Evolutionary conservation across 2,797 vertebrate genomes (phyloP), one percentile per base, ranked within the genome.

Genomic region (Acestrorhynchus altus): DNA sequence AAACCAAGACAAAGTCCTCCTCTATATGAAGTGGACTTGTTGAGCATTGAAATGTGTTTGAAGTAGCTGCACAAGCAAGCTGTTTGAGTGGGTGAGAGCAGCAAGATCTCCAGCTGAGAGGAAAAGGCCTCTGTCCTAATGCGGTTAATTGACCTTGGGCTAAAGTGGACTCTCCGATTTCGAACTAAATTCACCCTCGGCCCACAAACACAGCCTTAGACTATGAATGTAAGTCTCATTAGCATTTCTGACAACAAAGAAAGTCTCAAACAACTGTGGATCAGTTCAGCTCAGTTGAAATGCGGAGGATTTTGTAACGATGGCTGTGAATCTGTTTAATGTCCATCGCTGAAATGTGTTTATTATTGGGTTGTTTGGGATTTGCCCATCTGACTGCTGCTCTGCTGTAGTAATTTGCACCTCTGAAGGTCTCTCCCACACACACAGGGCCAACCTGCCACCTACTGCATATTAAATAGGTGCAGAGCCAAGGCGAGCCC

Each of bases 21-120:
- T 77, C 61, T 72, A 40, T 71, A 73, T 65, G 60, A 18, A 77
- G 51, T 60, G 47, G 13, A 60, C 72, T 6, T 44, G 52, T 6
- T 44, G 52, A 63, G 72, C 61, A 72, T 81, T 78, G 31, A 67
- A 78, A 83, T 80, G 72, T 75, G 56, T 72, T 47, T 70, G 39
- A 35, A 70, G 57, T 68, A 46, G 26, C 51, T 73, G 52, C 72
- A 77, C 59, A 74, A 78, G 59, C 67, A 72, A 13, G 52, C 59
- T 57, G 15, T 39, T 57, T 35, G 76, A 74, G 72, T 69, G 76
- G 72, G 65, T 64, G 47, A 22, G 51, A 44, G 64, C 16, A 39
- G 42, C 22, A 24, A 71, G 49, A 65, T 47, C 24, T 7, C n/a
- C n/a, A n/a, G 52, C 8, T 24, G 39, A 20, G 47, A 67, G 44